Base-by-base conservation (phyloP, 2,113 vertebrate species). In the Brachirus orientalis region DNA sequence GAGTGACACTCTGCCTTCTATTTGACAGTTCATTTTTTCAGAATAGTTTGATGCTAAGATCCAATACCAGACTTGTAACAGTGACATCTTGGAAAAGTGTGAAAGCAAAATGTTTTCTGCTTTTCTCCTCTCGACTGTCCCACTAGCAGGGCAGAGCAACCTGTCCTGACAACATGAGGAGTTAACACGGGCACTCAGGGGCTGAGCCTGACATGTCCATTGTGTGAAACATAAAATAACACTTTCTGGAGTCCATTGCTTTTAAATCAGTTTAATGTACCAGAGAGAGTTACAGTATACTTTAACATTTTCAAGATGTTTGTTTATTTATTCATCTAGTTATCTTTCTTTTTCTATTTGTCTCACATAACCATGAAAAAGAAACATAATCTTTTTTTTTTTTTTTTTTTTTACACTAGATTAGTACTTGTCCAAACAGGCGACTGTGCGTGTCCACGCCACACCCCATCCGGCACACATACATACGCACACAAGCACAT, bases 1-100 rank as follows among this genome's bases (percentile, higher is more conserved):
- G 78, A 83, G 58, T 79, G 81, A 84, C 79, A 69, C 69, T 83
- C 84, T 82, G 75, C 74, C 75, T 73, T 68, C 81, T 43, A 22
- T 63, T 82, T 83, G 71, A 77, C 72, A n/a, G n/a, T n/a, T n/a
- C n/a, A n/a, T n/a, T n/a, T n/a, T n/a, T n/a, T n/a, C n/a, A 79
- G 22, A 69, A 51, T 12, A 38, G 64, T 85, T 20, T 68, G 67
- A 83, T 80, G 67, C 75, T 69, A 59, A 60, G 46, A 59, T 69
- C 71, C 36, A 73, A 37, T 41, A 60, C 41, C 50, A 65, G 63
- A 54, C 44, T 55, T 54, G 22, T 67, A 63, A 50, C 72, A 68
- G 22, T 67, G 66, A 50, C 72, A 68, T 80, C 69, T 59, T 16
- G 10, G 43, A 72, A 63, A 73, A 44, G 22, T 61, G 47, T 71